These are phyloP conservation scores for Euclidia mi DNA, from an alignment of 2,888 invertebrate genomes.

Conservation along the genomic window DNA sequence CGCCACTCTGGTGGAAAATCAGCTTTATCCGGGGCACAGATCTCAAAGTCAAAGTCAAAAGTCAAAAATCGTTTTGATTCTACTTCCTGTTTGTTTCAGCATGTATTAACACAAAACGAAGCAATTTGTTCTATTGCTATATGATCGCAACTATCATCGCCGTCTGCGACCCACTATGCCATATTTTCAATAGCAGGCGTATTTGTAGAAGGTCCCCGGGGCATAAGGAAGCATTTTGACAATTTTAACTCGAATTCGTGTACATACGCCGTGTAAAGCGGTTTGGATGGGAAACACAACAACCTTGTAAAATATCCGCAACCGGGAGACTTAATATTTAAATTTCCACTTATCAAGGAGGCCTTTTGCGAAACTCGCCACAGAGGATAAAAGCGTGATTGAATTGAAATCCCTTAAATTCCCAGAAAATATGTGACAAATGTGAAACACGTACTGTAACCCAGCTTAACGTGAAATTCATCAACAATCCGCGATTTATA, in stretches of 20 bases:
- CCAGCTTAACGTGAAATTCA: conserved; percentile 50
- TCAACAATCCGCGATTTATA: conserved; percentile 50
- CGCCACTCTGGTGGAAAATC: no score
- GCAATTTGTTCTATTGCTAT: no score
- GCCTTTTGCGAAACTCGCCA: conserved; percentile 11
- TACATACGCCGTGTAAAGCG: background rate
- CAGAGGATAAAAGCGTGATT: conserved; percentile 36
- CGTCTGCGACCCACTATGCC: no score
- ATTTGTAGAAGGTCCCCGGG: no score
- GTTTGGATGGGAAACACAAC: background rate
- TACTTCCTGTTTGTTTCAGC: no score
- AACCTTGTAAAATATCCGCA: conserved; percentile 6
- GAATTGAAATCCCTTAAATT: conserved; percentile 46
- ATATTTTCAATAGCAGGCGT: no score
- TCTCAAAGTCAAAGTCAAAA: no score
- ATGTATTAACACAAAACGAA: no score
- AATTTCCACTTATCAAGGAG: conserved; percentile 11
- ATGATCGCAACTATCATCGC: no score
- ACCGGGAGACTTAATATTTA: conserved; percentile 19
- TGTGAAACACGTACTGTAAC: conserved; percentile 19
- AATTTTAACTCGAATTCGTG: background rate
- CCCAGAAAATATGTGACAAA: conserved; percentile 45
- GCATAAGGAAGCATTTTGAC: no score
- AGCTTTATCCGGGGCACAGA: no score
- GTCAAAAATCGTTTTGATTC: no score